phyloP scores from a whole-genome alignment of 2,113 vertebrate species.

The Macaca nemestrina region DNA sequence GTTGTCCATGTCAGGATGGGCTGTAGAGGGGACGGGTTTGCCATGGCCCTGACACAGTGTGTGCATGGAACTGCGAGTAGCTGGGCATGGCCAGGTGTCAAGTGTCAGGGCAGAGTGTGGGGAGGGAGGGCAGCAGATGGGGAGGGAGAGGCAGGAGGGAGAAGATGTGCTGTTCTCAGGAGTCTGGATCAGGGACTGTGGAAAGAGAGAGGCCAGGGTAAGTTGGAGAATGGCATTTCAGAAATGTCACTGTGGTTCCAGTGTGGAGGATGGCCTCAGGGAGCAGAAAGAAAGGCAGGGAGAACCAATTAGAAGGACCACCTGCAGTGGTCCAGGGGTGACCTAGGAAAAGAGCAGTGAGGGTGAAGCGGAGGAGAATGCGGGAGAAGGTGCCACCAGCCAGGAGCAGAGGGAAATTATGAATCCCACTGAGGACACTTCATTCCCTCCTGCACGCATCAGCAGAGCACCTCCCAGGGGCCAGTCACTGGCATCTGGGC shows the following conservation, averaged over 20 bases:
- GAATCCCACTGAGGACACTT: background rate
- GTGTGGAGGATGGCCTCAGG: background rate
- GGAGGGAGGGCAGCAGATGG: background rate
- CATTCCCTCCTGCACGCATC: accelerated
- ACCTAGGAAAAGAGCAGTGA: background rate
- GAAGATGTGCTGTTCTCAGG: background rate
- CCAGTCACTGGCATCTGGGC: background rate
- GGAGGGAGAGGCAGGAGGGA: background rate
- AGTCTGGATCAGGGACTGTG: background rate
- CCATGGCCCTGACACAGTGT: background rate
- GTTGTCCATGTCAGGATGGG: background rate
- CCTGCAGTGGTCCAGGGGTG: background rate
- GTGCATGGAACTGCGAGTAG: background rate
- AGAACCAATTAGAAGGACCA: background rate
- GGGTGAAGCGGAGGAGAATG: background rate
- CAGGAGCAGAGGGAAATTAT: background rate
- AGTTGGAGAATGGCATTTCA: background rate
- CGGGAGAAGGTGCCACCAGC: background rate
- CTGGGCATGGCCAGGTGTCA: background rate
- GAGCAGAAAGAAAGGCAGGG: background rate
- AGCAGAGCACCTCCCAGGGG: background rate
- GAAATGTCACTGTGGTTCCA: background rate
- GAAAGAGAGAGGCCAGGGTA: background rate
- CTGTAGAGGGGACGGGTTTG: background rate
- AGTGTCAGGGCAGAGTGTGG: accelerated